Percentiles rank a stretch among this genome's conserved stretches.
Evolutionary conservation across 1,140 invertebrate genomes (phyloP).

Genomic region (Zaprionus inermis): DNA sequence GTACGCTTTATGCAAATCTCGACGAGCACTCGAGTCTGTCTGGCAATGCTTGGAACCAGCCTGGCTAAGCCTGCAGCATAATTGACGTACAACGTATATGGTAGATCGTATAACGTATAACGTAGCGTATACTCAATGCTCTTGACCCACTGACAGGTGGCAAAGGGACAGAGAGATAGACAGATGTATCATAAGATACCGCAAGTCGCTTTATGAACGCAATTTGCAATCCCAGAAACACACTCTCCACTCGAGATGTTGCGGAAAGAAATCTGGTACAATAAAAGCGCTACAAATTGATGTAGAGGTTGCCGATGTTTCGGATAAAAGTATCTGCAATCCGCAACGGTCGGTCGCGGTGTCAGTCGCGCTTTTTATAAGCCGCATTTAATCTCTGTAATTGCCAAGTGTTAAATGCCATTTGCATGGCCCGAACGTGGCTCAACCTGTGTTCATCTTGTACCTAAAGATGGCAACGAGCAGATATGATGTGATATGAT

Average conservation of each 20-base stretch:
- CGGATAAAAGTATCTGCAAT: slow-evolving; percentile 15
- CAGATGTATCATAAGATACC: background rate
- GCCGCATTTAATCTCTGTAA: slow-evolving; percentile 60
- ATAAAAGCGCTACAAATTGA: slow-evolving; percentile 20
- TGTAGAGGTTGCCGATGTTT: slow-evolving; percentile 9
- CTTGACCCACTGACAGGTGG: slow-evolving; percentile 75
- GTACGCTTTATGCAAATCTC: slow-evolving; percentile 71
- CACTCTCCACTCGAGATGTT: background rate
- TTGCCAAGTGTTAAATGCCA: slow-evolving; percentile 57
- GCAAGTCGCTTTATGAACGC: slow-evolving; percentile 16
- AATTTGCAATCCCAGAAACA: background rate
- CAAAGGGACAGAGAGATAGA: slow-evolving; percentile 47
- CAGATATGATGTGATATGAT: background rate
- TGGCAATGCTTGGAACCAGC: background rate
- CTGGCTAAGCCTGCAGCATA: slow-evolving; percentile 41
- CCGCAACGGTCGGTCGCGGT: slow-evolving; percentile 12
- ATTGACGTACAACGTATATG: slow-evolving; percentile 46
- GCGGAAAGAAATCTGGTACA: slow-evolving; percentile 21
- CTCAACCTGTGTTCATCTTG: background rate
- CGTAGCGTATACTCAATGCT: slow-evolving; percentile 41
- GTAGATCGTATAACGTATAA: slow-evolving; percentile 4
- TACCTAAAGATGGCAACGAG: slow-evolving; percentile 14
- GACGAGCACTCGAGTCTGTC: slow-evolving; percentile 27
- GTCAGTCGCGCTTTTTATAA: slow-evolving; percentile 32
- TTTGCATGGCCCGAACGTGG: slow-evolving; percentile 38